Conservation (phyloP, 2,888 invertebrate genomes). For the Volucella bombylans region DNA sequence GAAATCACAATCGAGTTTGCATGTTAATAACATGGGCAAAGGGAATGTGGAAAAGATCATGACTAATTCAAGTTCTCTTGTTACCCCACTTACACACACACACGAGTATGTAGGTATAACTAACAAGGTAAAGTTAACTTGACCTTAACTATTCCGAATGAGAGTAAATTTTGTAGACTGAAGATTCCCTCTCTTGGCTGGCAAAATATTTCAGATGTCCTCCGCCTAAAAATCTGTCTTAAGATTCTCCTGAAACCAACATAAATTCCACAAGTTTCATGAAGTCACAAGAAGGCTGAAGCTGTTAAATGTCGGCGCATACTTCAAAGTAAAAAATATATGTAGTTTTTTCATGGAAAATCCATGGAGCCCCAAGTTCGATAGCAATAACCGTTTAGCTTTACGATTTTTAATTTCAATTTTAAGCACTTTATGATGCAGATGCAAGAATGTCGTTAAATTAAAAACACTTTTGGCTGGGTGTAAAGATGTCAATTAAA, state of each 20-base stretch:
- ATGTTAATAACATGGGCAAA: not conserved
- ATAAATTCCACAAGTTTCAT: not conserved
- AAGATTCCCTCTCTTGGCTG: too few relatives aligned
- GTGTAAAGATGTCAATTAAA: not conserved
- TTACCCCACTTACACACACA: too few relatives aligned
- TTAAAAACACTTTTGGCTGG: constrained; percentile 5
- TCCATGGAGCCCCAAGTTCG: not conserved
- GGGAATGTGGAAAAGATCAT: constrained; percentile 2
- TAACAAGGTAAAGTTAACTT: too few relatives aligned
- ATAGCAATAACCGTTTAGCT: constrained; percentile 20
- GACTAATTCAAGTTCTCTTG: not conserved
- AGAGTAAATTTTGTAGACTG: too few relatives aligned
- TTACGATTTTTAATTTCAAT: constrained; percentile 3
- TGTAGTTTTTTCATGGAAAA: not conserved
- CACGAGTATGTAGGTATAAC: too few relatives aligned
- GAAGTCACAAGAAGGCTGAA: not conserved
- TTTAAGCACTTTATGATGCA: constrained; percentile 6
- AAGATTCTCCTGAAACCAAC: not conserved
- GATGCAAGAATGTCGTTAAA: constrained; percentile 18
- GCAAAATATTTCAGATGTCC: too few relatives aligned
- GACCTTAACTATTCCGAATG: too few relatives aligned
- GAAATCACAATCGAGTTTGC: constrained; percentile 16
- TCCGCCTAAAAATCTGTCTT: too few relatives aligned
- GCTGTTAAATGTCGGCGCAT: not conserved
- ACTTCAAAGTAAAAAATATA: constrained; percentile 12